Evolutionary conservation across 2,888 invertebrate genomes (phyloP), one percentile per base, ranked within the genome.

Genomic region (Patella depressa): DNA sequence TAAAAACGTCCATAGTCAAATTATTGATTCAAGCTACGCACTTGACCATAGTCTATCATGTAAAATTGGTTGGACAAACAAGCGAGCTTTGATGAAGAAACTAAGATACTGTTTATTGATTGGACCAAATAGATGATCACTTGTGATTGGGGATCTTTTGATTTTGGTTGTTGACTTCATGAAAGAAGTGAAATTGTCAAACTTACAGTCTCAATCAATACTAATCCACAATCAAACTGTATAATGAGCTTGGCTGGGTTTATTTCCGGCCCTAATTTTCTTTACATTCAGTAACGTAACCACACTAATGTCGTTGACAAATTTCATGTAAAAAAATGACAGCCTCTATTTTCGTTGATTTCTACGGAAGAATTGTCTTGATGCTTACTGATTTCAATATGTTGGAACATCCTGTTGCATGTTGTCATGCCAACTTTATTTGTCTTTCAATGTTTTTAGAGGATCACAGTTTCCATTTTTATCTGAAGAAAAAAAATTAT

Each of bases 41-140:
- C 45, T 45, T 45, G 45, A 45, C 45, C 45, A 45, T 45, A 45
- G 45, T 45, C 45, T 45, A 45, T 45, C 45, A 45, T 45, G 45
- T 45, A 45, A 45, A 45, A 45, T 45, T 45, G 45, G 45, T 45
- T 45, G 45, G 45, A 45, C 45, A 45, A 45, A 45, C 45, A 45
- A 45, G 45, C 45, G 1, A 45, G 19, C 19, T 65, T 65, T 65
- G 65, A 65, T 19, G 65, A 65, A 24, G 45, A 65, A 65, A 9
- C 12, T 65, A 65, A 65, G 65, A 65, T 65, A 19, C 65, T 65
- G 65, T 65, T 65, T 65, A 65, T 65, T 65, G 65, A 65, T 65
- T 65, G 65, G 19, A 24, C 24, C 3, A 24, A 65, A 65, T 19
- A 65, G 65, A 12, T 24, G 65, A 65, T 65, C 65, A 65, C 65